phyloP scores from a whole-genome alignment of 1,140 invertebrate species.

The Drosophila athabasca region DNA sequence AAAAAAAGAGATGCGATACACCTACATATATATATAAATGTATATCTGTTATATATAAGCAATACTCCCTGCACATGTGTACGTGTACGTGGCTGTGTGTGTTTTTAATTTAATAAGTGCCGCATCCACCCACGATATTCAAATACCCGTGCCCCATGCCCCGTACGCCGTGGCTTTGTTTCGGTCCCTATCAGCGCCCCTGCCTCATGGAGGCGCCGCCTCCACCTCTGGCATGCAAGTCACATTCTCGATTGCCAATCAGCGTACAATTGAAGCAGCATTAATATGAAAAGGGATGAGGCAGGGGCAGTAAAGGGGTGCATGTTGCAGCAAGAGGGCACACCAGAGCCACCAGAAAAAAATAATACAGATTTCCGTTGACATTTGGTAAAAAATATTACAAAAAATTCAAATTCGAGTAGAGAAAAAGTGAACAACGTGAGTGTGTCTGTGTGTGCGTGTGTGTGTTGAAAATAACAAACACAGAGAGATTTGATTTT shows the following conservation, averaged over 20 bases:
- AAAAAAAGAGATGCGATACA: conserved; percentile 46
- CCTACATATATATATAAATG: conserved; percentile 31
- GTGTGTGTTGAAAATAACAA: conserved; percentile 61
- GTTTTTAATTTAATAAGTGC: conserved; percentile 80
- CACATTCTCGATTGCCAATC: conserved; percentile 81
- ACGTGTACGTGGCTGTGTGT: conserved; percentile 31
- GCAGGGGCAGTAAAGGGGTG: background rate
- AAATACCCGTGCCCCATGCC: conserved; percentile 52
- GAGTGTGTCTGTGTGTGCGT: too few relatives aligned
- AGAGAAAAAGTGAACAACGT: conserved; percentile 47
- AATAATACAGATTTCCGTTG: conserved; percentile 46
- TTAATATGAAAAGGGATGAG: conserved; percentile 54
- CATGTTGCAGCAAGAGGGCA: conserved; percentile 43
- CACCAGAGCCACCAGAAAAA: conserved; percentile 35
- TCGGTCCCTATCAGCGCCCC: conserved; percentile 9
- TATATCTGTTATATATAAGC: conserved; percentile 1
- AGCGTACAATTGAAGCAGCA: conserved; percentile 79
- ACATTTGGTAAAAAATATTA: conserved; percentile 60
- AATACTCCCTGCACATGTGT: background rate
- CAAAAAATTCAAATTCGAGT: conserved; percentile 1
- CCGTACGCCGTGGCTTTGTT: conserved; percentile 35
- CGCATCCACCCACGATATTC: conserved; percentile 62
- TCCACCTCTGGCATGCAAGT: conserved; percentile 64
- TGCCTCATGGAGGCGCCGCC: conserved; percentile 2
- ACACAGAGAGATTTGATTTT: conserved; percentile 75